Evolutionary conservation across 1,140 invertebrate genomes (phyloP), one percentile per base, ranked within the genome.

Genomic region (Eriocheir sinensis): DNA sequence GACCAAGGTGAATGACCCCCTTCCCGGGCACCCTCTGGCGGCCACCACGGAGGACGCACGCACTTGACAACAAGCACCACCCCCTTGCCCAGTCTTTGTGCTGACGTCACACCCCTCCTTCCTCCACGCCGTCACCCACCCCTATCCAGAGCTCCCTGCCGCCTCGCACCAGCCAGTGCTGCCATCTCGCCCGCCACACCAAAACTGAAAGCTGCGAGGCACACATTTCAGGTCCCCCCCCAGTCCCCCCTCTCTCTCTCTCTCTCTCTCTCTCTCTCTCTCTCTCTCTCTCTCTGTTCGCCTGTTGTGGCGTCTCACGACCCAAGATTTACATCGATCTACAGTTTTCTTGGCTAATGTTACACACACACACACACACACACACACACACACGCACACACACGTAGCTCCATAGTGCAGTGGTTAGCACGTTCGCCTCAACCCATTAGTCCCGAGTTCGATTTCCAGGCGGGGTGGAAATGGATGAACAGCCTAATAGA

Each of bases 1-100:
- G 85, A 88, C 85, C 85, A 88, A 88, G 85, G 85, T 88, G 85
- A 88, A 40, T 88, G 85, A 88, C 85, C 60, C 60, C 60, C 85
- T 88, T 40, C 85, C 36, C 38, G 85, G 4, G 41, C 38, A 40
- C 85, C 85, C 85, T 88, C 85, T 88, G 38, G 34, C 41, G 60
- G 60, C 60, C 60, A 72, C 60, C 60, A 72, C 27, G 85, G 40
- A 88, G 40, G 40, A 44, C 85, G 85, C 85, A 85, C 85, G 85
- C 85, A 88, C 85, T 88, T 88, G 85, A 88, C 85, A 88, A 88
- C 85, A 88, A 88, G 85, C 85, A 88, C 85, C 85, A 88, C 85
- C 85, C 85, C 85, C 85, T 88, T 41, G 38, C 85, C 38, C 21
- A 88, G 36, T 88, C 85, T 44, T 88, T 88, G 85, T 88, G 85